Percentiles rank a stretch among this genome's conserved stretches.
phyloP scores from a whole-genome alignment of 2,888 invertebrate species.

The Drosophila nigritarsus region DNA sequence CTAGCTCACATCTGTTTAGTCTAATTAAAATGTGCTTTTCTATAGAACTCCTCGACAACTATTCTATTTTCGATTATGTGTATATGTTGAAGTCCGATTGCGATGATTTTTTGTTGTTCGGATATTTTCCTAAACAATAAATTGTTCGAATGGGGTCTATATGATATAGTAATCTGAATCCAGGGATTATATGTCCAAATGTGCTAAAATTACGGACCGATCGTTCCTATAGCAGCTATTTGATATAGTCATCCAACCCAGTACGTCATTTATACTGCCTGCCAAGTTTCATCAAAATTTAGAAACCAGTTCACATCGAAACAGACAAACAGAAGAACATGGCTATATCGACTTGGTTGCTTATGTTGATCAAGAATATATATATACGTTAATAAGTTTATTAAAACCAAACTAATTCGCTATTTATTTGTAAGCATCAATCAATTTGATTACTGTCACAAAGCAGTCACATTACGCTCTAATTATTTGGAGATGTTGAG shows the following conservation, averaged over 20 bases:
- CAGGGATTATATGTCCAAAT: neutral
- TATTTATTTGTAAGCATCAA: neutral
- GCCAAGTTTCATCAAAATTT: no score
- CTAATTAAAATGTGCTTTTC: neutral
- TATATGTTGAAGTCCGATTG: neutral
- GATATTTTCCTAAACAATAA: neutral
- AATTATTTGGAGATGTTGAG: slow-evolving; percentile 26
- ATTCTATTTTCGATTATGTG: neutral
- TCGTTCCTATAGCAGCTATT: neutral
- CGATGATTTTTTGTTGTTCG: neutral
- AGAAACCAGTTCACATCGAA: neutral
- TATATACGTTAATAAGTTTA: neutral
- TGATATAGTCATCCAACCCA: neutral
- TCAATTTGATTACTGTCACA: neutral
- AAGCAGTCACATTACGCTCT: neutral
- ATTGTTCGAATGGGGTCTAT: neutral
- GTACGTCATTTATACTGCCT: no score
- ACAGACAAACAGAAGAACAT: neutral
- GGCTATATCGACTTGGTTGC: neutral
- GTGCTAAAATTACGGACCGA: no score
- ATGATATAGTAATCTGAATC: neutral
- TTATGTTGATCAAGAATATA: neutral
- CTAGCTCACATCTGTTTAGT: neutral
- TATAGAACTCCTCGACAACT: neutral
- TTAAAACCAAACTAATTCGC: neutral